Evolutionary conservation across 2,113 vertebrate genomes (phyloP).

Genomic region (Oryzias curvinotus): DNA sequence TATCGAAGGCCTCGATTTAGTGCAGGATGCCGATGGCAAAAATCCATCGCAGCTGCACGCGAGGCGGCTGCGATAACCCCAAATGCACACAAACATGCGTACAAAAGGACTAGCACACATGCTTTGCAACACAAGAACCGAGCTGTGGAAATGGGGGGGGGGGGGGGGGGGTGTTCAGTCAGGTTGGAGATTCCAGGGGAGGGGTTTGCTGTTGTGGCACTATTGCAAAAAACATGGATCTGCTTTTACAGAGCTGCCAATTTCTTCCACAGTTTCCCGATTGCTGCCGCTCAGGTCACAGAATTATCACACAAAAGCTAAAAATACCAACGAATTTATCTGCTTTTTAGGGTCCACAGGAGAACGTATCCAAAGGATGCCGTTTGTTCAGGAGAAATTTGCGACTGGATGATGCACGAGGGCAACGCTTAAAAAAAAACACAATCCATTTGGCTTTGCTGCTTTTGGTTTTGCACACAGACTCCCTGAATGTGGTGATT

Average conservation of each 20-base stretch:
- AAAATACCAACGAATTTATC: too few species aligned
- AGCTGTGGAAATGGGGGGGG: constrained; percentile 14
- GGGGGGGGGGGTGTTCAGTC: constrained; percentile 38
- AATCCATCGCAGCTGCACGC: constrained; percentile 29
- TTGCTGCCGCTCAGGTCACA: constrained; percentile 1
- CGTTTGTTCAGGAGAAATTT: constrained; percentile 1
- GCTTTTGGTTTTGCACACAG: constrained; percentile 9
- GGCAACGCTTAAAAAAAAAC: neutral
- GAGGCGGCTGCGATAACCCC: constrained; percentile 7
- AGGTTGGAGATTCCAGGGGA: constrained; percentile 25
- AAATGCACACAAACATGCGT: neutral
- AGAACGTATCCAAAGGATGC: too few species aligned
- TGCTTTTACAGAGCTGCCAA: constrained; percentile 41
- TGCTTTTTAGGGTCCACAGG: too few species aligned
- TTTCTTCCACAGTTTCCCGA: constrained; percentile 8
- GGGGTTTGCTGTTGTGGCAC: constrained; percentile 9
- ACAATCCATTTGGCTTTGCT: constrained; percentile 7
- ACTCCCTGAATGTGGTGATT: neutral
- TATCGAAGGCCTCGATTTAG: constrained; percentile 18
- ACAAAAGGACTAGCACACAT: neutral
- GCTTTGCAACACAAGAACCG: constrained; percentile 18
- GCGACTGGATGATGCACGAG: neutral
- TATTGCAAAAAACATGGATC: constrained; percentile 24
- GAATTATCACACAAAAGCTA: too few species aligned
- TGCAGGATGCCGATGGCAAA: constrained; percentile 24